Conservation (phyloP, 2,113 vertebrate species). For the Odontophorus gujanensis region DNA sequence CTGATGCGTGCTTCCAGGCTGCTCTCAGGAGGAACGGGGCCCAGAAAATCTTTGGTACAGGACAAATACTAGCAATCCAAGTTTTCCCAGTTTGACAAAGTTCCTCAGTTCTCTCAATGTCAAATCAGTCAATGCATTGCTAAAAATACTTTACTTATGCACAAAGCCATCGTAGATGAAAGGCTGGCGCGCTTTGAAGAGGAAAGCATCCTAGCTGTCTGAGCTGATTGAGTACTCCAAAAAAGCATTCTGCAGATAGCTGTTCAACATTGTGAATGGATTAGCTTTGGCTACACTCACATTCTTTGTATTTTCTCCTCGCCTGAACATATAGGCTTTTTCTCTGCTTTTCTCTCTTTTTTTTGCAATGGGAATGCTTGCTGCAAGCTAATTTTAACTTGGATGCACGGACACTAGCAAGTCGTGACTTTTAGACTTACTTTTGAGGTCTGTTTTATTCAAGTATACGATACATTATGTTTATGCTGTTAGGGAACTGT, state of each 20-base stretch:
- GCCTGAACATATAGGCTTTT: neutral
- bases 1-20: neutral
- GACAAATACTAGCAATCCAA: neutral
- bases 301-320: neutral
- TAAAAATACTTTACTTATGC: conserved; percentile 57
- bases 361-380: accelerated
- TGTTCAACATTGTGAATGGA: neutral
- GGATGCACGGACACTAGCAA: neutral
- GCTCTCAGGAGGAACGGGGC: neutral
- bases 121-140: neutral
- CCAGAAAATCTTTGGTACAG: neutral
- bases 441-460: neutral
- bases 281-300: neutral
- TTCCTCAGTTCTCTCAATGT: conserved; percentile 56
- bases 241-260: conserved; percentile 1
- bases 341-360: neutral
- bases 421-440: neutral
- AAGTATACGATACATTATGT: neutral
- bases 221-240: neutral
- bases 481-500: neutral
- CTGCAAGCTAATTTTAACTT: neutral
- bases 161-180: conserved; percentile 29
- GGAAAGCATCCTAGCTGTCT: neutral
- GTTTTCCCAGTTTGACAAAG: neutral
- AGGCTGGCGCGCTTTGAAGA: conserved; percentile 28